A percentile compares a stretch with the other conserved stretches of the same genome.
These are phyloP conservation scores for Schizopygopsis pylzovi DNA, from an alignment of 2,797 vertebrate genomes.

Conservation along the genomic window DNA sequence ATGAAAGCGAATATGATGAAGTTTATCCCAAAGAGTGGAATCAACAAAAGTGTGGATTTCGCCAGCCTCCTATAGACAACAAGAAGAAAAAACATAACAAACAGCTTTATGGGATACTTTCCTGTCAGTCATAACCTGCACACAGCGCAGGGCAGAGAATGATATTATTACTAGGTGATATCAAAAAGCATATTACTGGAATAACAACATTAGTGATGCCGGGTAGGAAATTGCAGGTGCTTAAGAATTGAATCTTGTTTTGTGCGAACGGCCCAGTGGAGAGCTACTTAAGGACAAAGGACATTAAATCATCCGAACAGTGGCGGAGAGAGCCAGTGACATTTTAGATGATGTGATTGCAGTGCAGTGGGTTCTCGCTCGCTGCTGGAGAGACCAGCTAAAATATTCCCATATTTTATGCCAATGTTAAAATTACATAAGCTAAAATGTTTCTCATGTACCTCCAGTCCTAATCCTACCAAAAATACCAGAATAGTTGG, in stretches of 20 bases:
- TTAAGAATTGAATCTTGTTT: slow-evolving; percentile 61
- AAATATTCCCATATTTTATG: slow-evolving; percentile 44
- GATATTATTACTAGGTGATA: slow-evolving; percentile 24
- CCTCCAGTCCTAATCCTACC: background rate
- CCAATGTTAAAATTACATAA: slow-evolving; percentile 46
- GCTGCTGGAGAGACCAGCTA: slow-evolving; percentile 20
- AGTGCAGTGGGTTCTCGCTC: slow-evolving; percentile 28
- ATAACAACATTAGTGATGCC: slow-evolving; percentile 47
- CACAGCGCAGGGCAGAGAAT: background rate
- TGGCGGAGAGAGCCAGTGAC: slow-evolving; percentile 50
- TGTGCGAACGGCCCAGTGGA: slow-evolving; percentile 63
- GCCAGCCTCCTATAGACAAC: slow-evolving; percentile 86
- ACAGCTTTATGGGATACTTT: slow-evolving; percentile 28
- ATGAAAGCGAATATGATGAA: slow-evolving; percentile 95
- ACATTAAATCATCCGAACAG: slow-evolving; percentile 53
- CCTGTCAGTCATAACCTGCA: slow-evolving; percentile 5
- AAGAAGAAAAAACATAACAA: slow-evolving; percentile 42
- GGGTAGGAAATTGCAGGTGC: slow-evolving; percentile 50
- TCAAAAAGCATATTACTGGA: slow-evolving; percentile 12
- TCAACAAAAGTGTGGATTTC: slow-evolving; percentile 94
- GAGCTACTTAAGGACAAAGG: slow-evolving; percentile 64
- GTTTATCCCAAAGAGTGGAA: slow-evolving; percentile 95
- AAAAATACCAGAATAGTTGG: slow-evolving; percentile 3
- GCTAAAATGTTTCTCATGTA: slow-evolving; percentile 51
- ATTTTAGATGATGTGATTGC: slow-evolving; percentile 53